A percentile compares a stretch with the other conserved stretches of the same genome.
These are phyloP conservation scores for Alces alces DNA, from an alignment of 2,113 vertebrate species.

Conservation along the genomic window DNA sequence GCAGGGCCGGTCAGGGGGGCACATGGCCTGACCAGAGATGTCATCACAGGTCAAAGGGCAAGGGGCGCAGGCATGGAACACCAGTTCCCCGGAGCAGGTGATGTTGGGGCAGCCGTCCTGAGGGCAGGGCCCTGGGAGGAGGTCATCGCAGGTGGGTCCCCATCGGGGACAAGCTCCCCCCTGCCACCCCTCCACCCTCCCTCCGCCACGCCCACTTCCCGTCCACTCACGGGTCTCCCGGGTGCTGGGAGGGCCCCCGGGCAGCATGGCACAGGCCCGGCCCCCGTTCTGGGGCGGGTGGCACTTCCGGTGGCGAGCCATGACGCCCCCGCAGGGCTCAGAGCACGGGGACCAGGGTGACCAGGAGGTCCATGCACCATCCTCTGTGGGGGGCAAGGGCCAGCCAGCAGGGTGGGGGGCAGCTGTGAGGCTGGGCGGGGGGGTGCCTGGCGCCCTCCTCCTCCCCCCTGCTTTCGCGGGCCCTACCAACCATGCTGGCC, in stretches of 20 bases:
- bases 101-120: slow-evolving; percentile 81
- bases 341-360: slow-evolving; percentile 87
- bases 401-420: accelerated
- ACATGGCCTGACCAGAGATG: slow-evolving; percentile 73
- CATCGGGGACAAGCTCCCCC: accelerated
- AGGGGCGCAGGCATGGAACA: slow-evolving; percentile 80
- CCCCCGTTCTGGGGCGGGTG: slow-evolving; percentile 84
- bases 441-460: not conserved
- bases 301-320: slow-evolving; percentile 82
- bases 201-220: accelerated
- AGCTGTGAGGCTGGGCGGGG: accelerated
- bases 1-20: slow-evolving; percentile 76
- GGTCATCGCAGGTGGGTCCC: not conserved
- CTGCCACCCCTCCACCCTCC: accelerated
- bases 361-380: slow-evolving; percentile 88
- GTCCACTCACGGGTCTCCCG: slow-evolving; percentile 83
- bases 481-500: accelerated
- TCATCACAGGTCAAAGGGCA: slow-evolving; percentile 89
- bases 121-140: slow-evolving; percentile 80
- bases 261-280: slow-evolving; percentile 78
- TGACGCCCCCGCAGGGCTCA: slow-evolving; percentile 81
- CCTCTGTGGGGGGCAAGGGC: slow-evolving; percentile 74
- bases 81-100: slow-evolving; percentile 81
- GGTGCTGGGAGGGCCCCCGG: slow-evolving; percentile 57
- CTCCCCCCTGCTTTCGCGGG: too few relatives aligned